A percentile compares a stretch with the other conserved stretches of the same genome.
These are phyloP conservation scores for Encarsia formosa DNA, from an alignment of 2,888 invertebrate genomes.

Conservation along the genomic window DNA sequence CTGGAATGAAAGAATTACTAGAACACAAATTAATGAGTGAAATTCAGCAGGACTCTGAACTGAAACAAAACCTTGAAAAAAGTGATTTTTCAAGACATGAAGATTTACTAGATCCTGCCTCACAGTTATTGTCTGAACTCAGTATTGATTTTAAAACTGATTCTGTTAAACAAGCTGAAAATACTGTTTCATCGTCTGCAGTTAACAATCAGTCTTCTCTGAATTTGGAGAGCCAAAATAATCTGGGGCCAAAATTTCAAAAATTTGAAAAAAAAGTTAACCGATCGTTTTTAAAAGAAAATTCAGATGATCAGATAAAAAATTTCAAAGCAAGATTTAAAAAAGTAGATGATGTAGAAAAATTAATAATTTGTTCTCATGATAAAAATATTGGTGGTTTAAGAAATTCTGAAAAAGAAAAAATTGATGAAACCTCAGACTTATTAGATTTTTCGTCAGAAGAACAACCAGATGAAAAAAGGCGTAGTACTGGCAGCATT, in stretches of 20 bases:
- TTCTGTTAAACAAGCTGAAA: slow-evolving; percentile 50
- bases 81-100: slow-evolving; percentile 47
- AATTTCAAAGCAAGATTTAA: slow-evolving; percentile 80
- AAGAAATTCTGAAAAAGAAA: slow-evolving; percentile 38
- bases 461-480: slow-evolving; percentile 75
- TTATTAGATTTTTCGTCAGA: slow-evolving; percentile 40
- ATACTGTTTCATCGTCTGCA: too few relatives aligned
- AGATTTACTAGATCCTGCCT: slow-evolving; percentile 66
- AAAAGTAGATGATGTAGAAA: slow-evolving; percentile 60
- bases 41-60: slow-evolving; percentile 56
- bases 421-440: slow-evolving; percentile 33
- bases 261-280: slow-evolving; percentile 67
- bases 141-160: slow-evolving; percentile 78
- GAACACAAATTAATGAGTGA: slow-evolving; percentile 78
- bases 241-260: too few relatives aligned
- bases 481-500: slow-evolving; percentile 88
- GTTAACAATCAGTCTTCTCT: too few relatives aligned
- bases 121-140: slow-evolving; percentile 77
- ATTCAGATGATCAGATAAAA: slow-evolving; percentile 62
- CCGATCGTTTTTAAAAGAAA: slow-evolving; percentile 58
- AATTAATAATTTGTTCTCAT: too few relatives aligned
- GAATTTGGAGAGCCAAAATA: too few relatives aligned
- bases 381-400: slow-evolving; percentile 10
- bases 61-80: slow-evolving; percentile 26
- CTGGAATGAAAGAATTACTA: slow-evolving; percentile 76